Base-by-base conservation (phyloP, 2,113 vertebrate genomes). In the Fulmarus glacialis region DNA sequence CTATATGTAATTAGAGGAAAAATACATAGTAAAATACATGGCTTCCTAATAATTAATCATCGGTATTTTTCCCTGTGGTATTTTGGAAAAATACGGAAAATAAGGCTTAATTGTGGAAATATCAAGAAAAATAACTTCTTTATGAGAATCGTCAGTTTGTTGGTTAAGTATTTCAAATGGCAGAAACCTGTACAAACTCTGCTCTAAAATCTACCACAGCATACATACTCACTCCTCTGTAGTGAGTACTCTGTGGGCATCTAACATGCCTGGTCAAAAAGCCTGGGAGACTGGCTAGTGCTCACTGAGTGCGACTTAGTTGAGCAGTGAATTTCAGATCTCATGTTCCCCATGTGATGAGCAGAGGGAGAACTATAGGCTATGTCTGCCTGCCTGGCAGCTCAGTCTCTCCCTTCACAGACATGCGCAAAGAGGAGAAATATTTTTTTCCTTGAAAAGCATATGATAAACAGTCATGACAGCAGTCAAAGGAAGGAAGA, bases 401-500 rank as follows among this genome's bases (percentile, higher is more conserved):
- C 62, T 82, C 52, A 34, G 68, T 11, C 30, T 24, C 40, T 86
- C 56, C 45, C 36, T 87, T 84, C 12, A 79, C 40, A 82, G 64
- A 30, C 56, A 59, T 24, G 84, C 0, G 1, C 60, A 60, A 27
- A 68, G 42, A 64, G 22, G 23, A 10, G 13, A 58, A 42, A n/a
- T 26, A 4, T 36, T 21, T 66, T 82, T 62, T 62, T n/a, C 24
- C 56, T 45, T 70, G 55, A 85, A 56, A 30, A 72, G 13, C 29
- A 13, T 91, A 56, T 48, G 73, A 91, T 79, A 94, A 91, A 79
- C 38, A 91, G 52, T 67, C 70, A 75, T 82, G 91, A 87, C 60
- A 82, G 67, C 36, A 89, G 40, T 72, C 78, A 87, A 91, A 94
- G 32, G 45, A 85, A 95, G 26, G 73, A 47, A 68, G 66, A 15